Evolutionary conservation across 2,797 vertebrate species (phyloP), one percentile per base, ranked within the genome.

Genomic region (Urocyon cinereoargenteus): DNA sequence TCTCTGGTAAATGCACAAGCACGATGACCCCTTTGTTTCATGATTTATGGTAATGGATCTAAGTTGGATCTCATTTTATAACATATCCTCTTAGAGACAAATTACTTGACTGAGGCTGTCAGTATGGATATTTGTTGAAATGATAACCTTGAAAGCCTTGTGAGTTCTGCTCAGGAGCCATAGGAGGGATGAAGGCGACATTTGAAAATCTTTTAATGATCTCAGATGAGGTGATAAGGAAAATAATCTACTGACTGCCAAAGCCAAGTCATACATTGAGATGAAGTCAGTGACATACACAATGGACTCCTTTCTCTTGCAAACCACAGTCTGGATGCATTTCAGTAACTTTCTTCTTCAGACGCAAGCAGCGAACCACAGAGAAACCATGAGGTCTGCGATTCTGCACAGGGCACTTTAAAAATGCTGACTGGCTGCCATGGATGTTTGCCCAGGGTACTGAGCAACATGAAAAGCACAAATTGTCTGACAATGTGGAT

Each of bases 241-340:
- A 95, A 96, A 92, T 86, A 88, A 93, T 86, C 55, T 68, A 19
- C 83, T 85, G 78, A 94, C 78, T 36, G 45, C 53, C 85, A 86
- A 79, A 96, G 89, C 78, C 75, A 91, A 86, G 83, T 73, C 79
- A 66, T 82, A 92, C 53, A 0, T 49, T 70, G 18, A 68, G 57
- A 64, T 93, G 96, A 96, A 92, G 92, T 94, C 96, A 91, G 73
- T 62, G 55, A 18, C 24, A n/a, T 18, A 40, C 70, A 96, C 90
- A 97, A 97, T 97, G 84, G 83, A 89, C 90, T 95, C 77, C 87
- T 97, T 96, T 97, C 89, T 96, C 79, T 94, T 75, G 68, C 91
- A 96, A 97, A 73, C 53, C 53, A 3, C 2, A 5, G 11, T 91
- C 94, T 92, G 96, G 90, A 86, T 68, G 68, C 78, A 53, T 84